Evolutionary conservation across 2,888 invertebrate genomes (phyloP).

Genomic region (Rhagonycha lutea): DNA sequence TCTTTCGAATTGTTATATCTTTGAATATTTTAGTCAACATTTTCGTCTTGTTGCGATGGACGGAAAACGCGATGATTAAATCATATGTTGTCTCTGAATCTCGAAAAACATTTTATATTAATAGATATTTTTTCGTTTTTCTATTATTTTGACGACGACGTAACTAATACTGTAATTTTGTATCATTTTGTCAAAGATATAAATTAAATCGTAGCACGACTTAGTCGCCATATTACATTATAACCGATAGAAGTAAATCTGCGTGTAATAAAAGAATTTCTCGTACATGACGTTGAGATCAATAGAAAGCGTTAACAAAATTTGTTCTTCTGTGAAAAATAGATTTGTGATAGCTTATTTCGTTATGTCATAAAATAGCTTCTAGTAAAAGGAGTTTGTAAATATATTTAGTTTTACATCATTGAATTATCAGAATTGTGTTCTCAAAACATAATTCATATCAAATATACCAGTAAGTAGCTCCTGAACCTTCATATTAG

Average conservation of each 20-base stretch:
- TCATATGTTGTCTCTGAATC: too few species aligned
- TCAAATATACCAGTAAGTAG: too few species aligned
- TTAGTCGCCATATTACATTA: neutral
- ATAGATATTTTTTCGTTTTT: too few species aligned
- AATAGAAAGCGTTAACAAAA: neutral
- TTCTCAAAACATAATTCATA: neutral
- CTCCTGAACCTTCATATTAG: too few species aligned
- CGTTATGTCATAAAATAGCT: neutral
- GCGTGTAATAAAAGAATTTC: neutral
- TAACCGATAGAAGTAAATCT: neutral
- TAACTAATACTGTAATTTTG: neutral
- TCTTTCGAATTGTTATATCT: neutral
- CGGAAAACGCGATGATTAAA: neutral
- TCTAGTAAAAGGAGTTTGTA: neutral
- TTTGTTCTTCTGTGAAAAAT: neutral
- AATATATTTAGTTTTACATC: too few species aligned
- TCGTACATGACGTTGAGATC: neutral
- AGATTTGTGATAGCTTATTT: neutral
- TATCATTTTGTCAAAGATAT: neutral
- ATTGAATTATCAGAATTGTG: too few species aligned
- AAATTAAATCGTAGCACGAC: neutral
- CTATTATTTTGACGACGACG: neutral
- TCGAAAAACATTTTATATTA: too few species aligned
- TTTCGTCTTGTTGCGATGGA: neutral
- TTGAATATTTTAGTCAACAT: neutral